Evolutionary conservation across 23 tunicate genomes (phyloP), one percentile per base, ranked within the genome.

Genomic region (Ascidia mentula): DNA sequence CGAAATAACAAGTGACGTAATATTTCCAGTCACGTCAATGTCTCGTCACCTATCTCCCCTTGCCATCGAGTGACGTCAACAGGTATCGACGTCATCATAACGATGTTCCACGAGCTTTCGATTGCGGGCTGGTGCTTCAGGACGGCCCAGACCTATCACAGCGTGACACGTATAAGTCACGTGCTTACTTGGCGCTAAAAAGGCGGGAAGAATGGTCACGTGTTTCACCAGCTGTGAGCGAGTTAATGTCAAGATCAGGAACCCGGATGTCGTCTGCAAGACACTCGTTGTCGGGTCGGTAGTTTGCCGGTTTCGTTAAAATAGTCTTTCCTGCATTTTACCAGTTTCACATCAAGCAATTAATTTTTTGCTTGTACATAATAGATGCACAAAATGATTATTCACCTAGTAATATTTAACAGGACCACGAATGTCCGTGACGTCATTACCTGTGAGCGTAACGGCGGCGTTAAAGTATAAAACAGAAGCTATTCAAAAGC

Each of bases 201-300:
- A 72, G 97, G 72, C 81, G 97, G 77, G 90, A 91, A 32, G 86
- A 85, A 18, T 91, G 90, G 90, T 80, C 89, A 71, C 86, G 84
- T 42, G 90, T 91, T 38, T 81, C 97, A 24, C 97, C 97, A 0
- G 97, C 84, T 35, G 90, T 91, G 12, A 91, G 97, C 42, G 97
- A 91, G 31, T 69, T 91, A 60, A 86, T 91, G 97, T 91, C 97
- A 45, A 82, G 97, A 32, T 91, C 97, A 30, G 97, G 86, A 26
- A 91, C 97, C 76, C 80, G 97, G 78, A 72, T 91, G 97, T 91
- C 97, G 8, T 91, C 97, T 0, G 69, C 83, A 26, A 74, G 59
- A 18, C 82, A 78, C 69, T 85, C 89, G 32, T 40, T 86, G 33
- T 82, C 97, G 35, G 97, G 97, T 91, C 18, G 30, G 45, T 73